A percentile compares a stretch with the other conserved stretches of the same genome.
phyloP scores from a whole-genome alignment of 2,113 vertebrate species.

The Coptodon rendalli region DNA sequence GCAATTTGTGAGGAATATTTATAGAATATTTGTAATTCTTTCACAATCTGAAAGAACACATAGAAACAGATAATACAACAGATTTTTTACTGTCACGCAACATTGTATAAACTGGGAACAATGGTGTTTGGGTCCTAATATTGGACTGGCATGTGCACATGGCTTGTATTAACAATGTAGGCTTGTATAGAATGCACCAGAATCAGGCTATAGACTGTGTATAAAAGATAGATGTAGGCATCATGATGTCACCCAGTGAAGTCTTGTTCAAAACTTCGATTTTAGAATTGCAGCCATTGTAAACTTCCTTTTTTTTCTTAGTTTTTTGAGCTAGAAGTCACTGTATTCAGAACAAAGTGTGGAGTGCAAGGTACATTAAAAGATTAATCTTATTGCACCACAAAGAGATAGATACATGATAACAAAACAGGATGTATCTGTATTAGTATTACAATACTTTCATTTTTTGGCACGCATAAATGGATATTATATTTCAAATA shows the following conservation, averaged over 20 bases:
- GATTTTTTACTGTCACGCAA: not conserved
- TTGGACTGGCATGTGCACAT: not conserved
- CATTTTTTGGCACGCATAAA: not conserved
- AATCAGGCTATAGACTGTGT: not conserved
- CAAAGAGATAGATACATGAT: not conserved
- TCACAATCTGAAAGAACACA: not conserved
- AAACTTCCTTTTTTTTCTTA: not conserved
- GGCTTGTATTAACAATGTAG: not conserved
- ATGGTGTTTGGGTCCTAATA: not conserved
- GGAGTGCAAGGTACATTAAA: not conserved
- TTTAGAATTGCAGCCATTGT: not conserved
- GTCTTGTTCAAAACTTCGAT: not conserved
- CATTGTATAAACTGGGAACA: not conserved
- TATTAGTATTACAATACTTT: not conserved
- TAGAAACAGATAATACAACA: not conserved
- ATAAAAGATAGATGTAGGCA: not conserved
- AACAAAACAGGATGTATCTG: not conserved
- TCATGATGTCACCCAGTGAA: not conserved
- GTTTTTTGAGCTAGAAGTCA: accelerated
- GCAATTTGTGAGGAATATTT: not conserved
- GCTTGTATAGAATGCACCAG: not conserved
- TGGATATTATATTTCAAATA: not conserved
- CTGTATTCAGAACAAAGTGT: not conserved
- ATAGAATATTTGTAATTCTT: not conserved
- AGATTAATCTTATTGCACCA: not conserved